Conservation (phyloP, 2,888 invertebrate genomes). For the Ramazzottius varieornatus region DNA sequence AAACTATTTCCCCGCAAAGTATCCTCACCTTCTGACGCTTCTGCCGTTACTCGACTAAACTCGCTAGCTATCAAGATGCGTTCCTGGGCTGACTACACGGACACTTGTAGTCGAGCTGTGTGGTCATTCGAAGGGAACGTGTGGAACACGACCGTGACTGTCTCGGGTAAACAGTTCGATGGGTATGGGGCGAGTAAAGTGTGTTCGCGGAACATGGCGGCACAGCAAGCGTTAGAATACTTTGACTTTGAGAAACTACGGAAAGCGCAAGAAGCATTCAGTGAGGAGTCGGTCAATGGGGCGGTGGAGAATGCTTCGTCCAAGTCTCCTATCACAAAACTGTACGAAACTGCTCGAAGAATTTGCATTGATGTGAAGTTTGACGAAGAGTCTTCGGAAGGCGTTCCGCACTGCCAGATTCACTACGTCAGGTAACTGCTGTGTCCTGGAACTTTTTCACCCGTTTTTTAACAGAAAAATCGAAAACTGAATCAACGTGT, state of each 20-base stretch:
- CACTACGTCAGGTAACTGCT: background rate
- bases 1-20: too few species aligned
- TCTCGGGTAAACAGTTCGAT: background rate
- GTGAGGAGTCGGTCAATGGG: background rate
- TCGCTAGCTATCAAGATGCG: conserved; percentile 12
- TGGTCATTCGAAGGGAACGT: conserved; percentile 10
- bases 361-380: background rate
- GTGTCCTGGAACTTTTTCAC: too few species aligned
- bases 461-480: too few species aligned
- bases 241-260: background rate
- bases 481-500: too few species aligned
- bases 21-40: too few species aligned
- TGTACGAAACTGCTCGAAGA: background rate
- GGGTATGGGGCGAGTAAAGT: background rate
- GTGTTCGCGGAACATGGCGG: background rate
- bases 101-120: conserved; percentile 13
- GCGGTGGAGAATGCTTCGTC: background rate
- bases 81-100: conserved; percentile 9
- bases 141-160: background rate
- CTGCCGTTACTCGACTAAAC: conserved; percentile 11
- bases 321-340: background rate
- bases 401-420: background rate
- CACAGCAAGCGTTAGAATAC: background rate
- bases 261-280: too few species aligned
- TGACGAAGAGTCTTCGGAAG: background rate